These are phyloP conservation scores for Trachelus iudaicus DNA, from an alignment of 2,888 invertebrate species.

Conservation along the genomic window DNA sequence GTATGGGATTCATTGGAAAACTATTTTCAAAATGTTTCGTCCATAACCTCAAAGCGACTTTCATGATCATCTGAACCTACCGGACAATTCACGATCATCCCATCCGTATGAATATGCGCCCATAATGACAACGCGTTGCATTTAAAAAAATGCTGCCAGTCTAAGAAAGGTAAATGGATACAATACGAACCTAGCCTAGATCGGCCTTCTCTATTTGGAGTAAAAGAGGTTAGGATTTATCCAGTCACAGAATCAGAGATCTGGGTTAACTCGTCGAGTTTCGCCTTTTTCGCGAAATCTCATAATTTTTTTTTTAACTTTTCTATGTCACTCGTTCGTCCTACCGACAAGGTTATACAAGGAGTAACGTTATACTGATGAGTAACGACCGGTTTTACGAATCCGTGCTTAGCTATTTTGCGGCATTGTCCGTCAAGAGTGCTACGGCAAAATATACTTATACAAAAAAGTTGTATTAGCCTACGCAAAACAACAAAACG, in stretches of 20 bases:
- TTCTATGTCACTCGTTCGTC: not conserved
- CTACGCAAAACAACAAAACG: not conserved
- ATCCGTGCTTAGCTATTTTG: not conserved
- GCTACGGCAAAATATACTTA: not conserved
- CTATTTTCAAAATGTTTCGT: not conserved
- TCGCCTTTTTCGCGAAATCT: not conserved
- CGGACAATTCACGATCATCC: not conserved
- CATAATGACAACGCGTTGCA: not conserved
- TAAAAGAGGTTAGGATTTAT: not conserved
- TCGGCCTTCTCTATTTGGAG: not conserved
- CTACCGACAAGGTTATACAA: not conserved
- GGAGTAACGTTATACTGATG: not conserved
- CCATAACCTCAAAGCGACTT: not conserved
- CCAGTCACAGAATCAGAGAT: not conserved
- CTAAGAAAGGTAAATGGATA: not conserved
- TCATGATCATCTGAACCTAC: not conserved
- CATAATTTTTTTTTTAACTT: not conserved
- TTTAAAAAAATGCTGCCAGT: not conserved
- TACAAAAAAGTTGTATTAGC: not conserved
- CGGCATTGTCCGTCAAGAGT: not conserved
- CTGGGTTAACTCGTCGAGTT: not conserved
- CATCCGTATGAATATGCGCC: not conserved
- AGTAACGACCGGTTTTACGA: not conserved
- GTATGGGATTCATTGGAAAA: not conserved
- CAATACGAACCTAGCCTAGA: not conserved